Conservation (phyloP, 2,797 vertebrate genomes). For the Sebastes alutus region DNA sequence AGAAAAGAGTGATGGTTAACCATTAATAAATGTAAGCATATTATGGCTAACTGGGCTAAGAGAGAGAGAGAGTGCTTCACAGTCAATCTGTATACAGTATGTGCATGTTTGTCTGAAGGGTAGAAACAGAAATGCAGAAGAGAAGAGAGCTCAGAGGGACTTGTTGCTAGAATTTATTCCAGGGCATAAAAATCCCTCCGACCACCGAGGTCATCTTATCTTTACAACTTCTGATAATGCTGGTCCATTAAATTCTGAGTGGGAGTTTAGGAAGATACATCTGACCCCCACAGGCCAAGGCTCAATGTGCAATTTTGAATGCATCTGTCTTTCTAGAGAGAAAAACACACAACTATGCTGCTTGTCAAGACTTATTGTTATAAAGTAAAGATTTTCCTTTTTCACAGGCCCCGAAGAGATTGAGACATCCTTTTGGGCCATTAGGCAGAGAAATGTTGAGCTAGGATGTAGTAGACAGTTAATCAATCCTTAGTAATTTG, state of each 20-base stretch:
- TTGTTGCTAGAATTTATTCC: constrained; percentile 19
- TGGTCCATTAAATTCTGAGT: constrained; percentile 27
- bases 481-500: not conserved
- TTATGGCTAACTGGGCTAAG: constrained; percentile 1
- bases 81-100: not conserved
- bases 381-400: not conserved
- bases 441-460: not conserved
- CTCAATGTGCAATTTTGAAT: not conserved
- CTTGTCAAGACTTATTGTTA: not conserved
- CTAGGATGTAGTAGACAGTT: not conserved
- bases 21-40: constrained; percentile 36
- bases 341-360: not conserved
- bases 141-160: not conserved
- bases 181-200: constrained; percentile 10
- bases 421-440: not conserved
- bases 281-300: constrained; percentile 11
- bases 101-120: constrained; percentile 14
- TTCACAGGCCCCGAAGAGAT: not conserved
- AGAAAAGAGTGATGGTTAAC: constrained; percentile 17
- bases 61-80: not conserved
- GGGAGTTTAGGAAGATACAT: not conserved
- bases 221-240: constrained; percentile 23
- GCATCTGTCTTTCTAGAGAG: not conserved
- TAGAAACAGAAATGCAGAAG: not conserved
- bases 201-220: constrained; percentile 39